These are phyloP conservation scores for Malacoraja senta DNA, from an alignment of 2,797 vertebrate genomes.

Conservation along the genomic window DNA sequence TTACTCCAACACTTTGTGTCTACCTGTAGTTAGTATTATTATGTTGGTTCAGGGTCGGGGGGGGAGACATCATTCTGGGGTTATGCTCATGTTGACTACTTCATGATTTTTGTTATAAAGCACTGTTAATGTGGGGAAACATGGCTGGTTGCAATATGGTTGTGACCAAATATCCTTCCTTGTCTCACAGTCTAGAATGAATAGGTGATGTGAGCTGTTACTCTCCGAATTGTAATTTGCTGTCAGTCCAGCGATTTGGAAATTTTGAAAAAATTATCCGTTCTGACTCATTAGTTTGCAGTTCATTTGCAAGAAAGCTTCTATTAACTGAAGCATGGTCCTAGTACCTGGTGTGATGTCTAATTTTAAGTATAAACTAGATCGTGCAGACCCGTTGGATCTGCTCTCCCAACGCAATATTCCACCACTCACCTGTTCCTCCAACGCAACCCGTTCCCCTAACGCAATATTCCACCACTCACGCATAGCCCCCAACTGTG, in stretches of 20 bases:
- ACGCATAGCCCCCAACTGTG: too few relatives aligned
- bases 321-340: background rate
- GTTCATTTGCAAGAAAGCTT: background rate
- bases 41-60: background rate
- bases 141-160: background rate
- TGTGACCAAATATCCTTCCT: background rate
- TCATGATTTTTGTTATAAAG: background rate
- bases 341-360: background rate
- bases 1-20: background rate
- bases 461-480: too few relatives aligned
- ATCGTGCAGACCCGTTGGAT: too few relatives aligned
- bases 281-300: background rate
- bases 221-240: background rate
- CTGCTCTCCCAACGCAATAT: too few relatives aligned
- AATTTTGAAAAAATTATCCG: background rate
- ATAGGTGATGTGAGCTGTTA: background rate
- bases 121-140: background rate
- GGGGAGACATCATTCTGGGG: background rate
- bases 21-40: too few relatives aligned
- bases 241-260: background rate
- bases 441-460: too few relatives aligned
- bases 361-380: too few relatives aligned
- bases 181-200: background rate
- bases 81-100: background rate
- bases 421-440: too few relatives aligned